Evolutionary conservation across 2,888 invertebrate species (phyloP).

Genomic region (Criorhina ranunculi): DNA sequence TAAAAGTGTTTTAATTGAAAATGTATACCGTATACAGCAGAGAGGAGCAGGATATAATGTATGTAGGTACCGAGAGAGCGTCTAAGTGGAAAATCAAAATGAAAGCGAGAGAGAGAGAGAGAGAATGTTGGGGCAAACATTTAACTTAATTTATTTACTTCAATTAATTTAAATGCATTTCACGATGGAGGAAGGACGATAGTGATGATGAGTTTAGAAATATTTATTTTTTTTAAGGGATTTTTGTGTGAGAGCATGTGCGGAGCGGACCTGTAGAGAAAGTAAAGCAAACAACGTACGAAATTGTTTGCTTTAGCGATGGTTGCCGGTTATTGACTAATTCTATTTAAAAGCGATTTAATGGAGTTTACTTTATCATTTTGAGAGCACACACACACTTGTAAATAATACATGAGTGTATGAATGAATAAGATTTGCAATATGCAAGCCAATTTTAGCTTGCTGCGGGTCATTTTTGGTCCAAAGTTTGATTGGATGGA

Average conservation of each 20-base stretch:
- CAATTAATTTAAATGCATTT: conserved; percentile 77
- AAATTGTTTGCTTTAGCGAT: conserved; percentile 61
- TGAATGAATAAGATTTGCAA: too few relatives aligned
- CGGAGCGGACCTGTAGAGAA: neutral
- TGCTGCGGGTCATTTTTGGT: too few relatives aligned
- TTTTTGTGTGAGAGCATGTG: neutral
- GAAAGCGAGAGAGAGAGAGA: neutral
- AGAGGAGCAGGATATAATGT: neutral
- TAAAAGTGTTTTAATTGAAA: conserved; percentile 76
- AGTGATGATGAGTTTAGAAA: conserved; percentile 72
- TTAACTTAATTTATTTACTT: conserved; percentile 77
- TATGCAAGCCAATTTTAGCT: too few relatives aligned
- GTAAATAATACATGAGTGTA: too few relatives aligned
- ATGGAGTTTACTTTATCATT: neutral
- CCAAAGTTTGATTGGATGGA: too few relatives aligned
- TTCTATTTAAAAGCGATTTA: conserved; percentile 49
- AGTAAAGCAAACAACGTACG: conserved; percentile 45
- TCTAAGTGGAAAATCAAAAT: conserved; percentile 74
- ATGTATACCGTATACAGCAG: conserved; percentile 48
- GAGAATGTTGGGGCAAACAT: conserved; percentile 41
- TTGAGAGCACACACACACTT: neutral
- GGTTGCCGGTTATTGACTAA: conserved; percentile 49
- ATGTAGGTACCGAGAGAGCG: conserved; percentile 47
- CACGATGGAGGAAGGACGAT: conserved; percentile 39
- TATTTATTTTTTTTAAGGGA: conserved; percentile 17